phyloP scores from a whole-genome alignment of 2,113 vertebrate genomes.

The Forbesichthys papilliferus region DNA sequence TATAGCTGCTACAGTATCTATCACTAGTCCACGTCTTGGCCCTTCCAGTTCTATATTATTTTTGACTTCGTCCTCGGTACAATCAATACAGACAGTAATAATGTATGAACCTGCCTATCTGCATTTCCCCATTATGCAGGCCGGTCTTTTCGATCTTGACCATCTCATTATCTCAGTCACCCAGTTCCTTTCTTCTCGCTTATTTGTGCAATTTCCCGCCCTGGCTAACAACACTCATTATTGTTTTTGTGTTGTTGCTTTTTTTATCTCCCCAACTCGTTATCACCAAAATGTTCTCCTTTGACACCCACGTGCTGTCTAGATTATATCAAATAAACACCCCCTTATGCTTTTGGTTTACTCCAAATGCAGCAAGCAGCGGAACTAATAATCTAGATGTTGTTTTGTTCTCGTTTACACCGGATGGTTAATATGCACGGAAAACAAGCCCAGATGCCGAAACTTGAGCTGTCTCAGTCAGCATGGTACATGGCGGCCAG shows the following conservation, averaged over 20 bases:
- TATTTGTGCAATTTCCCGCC: conserved; percentile 29
- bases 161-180: conserved; percentile 37
- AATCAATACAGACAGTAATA: conserved; percentile 64
- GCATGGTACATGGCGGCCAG: too few relatives aligned
- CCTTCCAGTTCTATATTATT: conserved; percentile 11
- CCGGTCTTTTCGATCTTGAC: conserved; percentile 42
- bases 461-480: too few relatives aligned
- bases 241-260: conserved; percentile 16
- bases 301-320: too few relatives aligned
- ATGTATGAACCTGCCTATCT: conserved; percentile 49
- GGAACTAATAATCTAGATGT: background rate
- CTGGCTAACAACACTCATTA: conserved; percentile 36
- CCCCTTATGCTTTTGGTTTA: conserved; percentile 26
- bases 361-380: background rate
- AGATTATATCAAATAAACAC: background rate
- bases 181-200: conserved; percentile 13
- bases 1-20: conserved; percentile 9
- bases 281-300: conserved; percentile 7
- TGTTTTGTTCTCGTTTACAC: too few relatives aligned
- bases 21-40: conserved; percentile 3
- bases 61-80: conserved; percentile 22
- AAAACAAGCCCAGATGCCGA: too few relatives aligned
- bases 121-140: background rate
- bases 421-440: too few relatives aligned
- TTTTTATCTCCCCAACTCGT: background rate